These are phyloP conservation scores for Mastomys natalensis DNA, from an alignment of 2,113 vertebrate species.

Conservation along the genomic window DNA sequence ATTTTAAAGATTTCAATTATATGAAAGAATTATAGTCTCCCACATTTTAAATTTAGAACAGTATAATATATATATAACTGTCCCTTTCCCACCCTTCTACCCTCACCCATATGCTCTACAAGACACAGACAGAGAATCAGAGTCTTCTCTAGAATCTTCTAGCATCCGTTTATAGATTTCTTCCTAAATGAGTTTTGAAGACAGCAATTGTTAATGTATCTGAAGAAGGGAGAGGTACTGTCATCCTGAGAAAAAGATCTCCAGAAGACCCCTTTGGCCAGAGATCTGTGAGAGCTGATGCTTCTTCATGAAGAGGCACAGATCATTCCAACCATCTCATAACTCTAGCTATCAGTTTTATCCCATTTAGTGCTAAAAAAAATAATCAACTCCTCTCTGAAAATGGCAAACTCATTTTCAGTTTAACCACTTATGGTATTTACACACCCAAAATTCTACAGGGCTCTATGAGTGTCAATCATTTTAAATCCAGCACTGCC, in stretches of 20 bases:
- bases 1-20: conserved; percentile 62
- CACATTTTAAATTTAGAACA: conserved; percentile 61
- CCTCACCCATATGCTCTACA: background rate
- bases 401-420: conserved; percentile 12
- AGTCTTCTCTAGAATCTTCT: background rate
- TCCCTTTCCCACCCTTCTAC: background rate
- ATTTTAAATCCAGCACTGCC: background rate
- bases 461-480: accelerated
- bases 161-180: background rate
- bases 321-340: background rate
- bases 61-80: background rate
- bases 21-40: conserved; percentile 17
- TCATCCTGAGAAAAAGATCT: background rate
- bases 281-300: background rate
- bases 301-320: background rate
- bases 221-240: background rate
- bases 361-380: conserved; percentile 3
- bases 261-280: background rate
- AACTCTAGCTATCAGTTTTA: background rate
- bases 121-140: conserved; percentile 3
- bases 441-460: background rate
- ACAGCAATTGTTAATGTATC: background rate
- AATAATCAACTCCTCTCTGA: conserved; percentile 23
- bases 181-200: background rate
- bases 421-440: background rate